Percentiles rank a stretch among this genome's conserved stretches.
Evolutionary conservation across 92 coral and sea anemone genomes (phyloP).

Genomic region (Zoanthus gigantus): DNA sequence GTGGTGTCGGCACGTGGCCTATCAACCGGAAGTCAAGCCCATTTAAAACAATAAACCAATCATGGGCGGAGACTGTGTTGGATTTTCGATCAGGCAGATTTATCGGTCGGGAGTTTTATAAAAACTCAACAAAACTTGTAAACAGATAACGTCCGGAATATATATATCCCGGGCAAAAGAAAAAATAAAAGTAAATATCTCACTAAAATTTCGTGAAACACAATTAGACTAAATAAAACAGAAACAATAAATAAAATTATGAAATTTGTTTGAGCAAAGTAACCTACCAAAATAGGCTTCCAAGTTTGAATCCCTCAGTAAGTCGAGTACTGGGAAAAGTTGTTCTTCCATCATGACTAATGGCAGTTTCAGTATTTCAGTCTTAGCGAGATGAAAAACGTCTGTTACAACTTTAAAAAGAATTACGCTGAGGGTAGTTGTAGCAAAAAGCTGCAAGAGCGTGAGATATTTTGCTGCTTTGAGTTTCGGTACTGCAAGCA

Average conservation of each 20-base stretch:
- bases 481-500: slow-evolving; percentile 31
- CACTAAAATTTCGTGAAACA: not conserved
- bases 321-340: slow-evolving; percentile 40
- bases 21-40: slow-evolving; percentile 50
- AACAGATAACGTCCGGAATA: slow-evolving; percentile 40
- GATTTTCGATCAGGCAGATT: slow-evolving; percentile 36
- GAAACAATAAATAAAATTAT: not conserved
- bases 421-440: slow-evolving; percentile 48
- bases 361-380: slow-evolving; percentile 50
- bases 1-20: slow-evolving; percentile 51
- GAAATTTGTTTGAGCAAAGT: not conserved
- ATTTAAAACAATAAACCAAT: slow-evolving; percentile 52
- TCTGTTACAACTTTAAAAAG: slow-evolving; percentile 40
- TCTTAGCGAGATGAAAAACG: slow-evolving; percentile 50
- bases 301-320: slow-evolving; percentile 41
- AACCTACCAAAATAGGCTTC: slow-evolving; percentile 44
- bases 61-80: slow-evolving; percentile 39
- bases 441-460: slow-evolving; percentile 51
- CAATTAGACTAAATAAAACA: not conserved
- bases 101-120: slow-evolving; percentile 28
- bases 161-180: slow-evolving; percentile 30
- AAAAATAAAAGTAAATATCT: slow-evolving; percentile 26
- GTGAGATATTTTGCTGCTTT: slow-evolving; percentile 38
- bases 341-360: slow-evolving; percentile 43
- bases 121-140: slow-evolving; percentile 28